A percentile compares a stretch with the other conserved stretches of the same genome.
Evolutionary conservation across 2,888 invertebrate genomes (phyloP).

Genomic region (Caenorhabditis macrosperma): DNA sequence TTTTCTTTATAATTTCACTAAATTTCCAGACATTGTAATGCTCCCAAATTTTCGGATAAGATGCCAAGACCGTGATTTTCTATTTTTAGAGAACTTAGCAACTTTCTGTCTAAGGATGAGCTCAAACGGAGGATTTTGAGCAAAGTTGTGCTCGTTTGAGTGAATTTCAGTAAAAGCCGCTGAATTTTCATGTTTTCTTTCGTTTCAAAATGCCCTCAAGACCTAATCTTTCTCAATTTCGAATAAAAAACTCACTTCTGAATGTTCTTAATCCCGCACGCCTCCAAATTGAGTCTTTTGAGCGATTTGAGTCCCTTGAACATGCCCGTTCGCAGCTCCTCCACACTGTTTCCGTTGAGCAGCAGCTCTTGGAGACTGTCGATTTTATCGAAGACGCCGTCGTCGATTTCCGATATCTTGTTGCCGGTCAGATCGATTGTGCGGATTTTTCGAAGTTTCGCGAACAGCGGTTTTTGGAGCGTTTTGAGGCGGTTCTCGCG

Average conservation of each 20-base stretch:
- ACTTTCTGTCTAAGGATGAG: too few species aligned
- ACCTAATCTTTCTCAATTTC: neutral
- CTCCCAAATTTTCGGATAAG: too few species aligned
- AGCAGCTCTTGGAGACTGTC: slow-evolving; percentile 5
- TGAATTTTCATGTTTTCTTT: too few species aligned
- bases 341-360: slow-evolving; percentile 16
- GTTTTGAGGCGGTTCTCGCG: slow-evolving; percentile 73
- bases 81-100: too few species aligned
- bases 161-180: too few species aligned
- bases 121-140: too few species aligned
- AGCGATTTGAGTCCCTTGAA: slow-evolving; percentile 45
- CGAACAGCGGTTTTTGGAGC: slow-evolving; percentile 67
- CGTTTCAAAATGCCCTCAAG: neutral
- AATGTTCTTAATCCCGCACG: slow-evolving; percentile 24
- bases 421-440: slow-evolving; percentile 73
- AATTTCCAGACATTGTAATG: too few species aligned
- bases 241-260: slow-evolving; percentile 20
- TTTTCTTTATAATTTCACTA: too few species aligned
- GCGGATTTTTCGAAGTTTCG: slow-evolving; percentile 61
- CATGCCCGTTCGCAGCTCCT: slow-evolving; percentile 6
- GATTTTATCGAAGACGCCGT: slow-evolving; percentile 67
- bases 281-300: slow-evolving; percentile 29
- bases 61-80: too few species aligned
- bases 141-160: too few species aligned
- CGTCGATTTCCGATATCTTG: slow-evolving; percentile 66